Percentiles rank a stretch among this genome's conserved stretches.
Conservation (phyloP, 2,113 vertebrate genomes). For the Poecilia latipinna region DNA sequence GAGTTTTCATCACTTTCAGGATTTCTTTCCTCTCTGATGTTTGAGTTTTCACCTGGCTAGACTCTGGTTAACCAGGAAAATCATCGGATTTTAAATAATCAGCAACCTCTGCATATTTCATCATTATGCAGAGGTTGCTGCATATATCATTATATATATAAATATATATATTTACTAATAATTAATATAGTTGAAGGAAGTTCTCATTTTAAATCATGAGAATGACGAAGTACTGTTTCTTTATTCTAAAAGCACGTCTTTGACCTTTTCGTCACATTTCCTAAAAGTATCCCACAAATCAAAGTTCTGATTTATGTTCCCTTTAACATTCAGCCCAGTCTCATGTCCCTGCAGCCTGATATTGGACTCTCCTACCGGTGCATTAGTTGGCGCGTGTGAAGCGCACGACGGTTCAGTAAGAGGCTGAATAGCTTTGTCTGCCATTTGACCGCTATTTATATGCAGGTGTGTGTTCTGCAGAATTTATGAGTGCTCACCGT, state of each 20-base stretch:
- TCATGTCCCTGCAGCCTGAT: conserved; percentile 8
- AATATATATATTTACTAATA: conserved; percentile 13
- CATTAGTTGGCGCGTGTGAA: conserved; percentile 40
- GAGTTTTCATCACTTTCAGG: no score
- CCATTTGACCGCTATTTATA: conserved; percentile 58
- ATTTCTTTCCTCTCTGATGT: not conserved
- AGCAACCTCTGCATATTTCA: not conserved
- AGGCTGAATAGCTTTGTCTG: conserved; percentile 46
- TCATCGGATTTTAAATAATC: no score
- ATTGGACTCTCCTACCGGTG: not conserved
- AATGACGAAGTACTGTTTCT: not conserved
- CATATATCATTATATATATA: no score
- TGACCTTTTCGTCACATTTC: conserved; percentile 38
- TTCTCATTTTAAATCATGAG: conserved; percentile 3
- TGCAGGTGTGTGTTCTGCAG: conserved; percentile 54
- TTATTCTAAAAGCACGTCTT: conserved; percentile 4
- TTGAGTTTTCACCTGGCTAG: not conserved
- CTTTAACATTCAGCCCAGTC: conserved; percentile 26
- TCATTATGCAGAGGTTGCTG: no score
- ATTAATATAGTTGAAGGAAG: not conserved
- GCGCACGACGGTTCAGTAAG: conserved; percentile 29
- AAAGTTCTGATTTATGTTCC: conserved; percentile 33
- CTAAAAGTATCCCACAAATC: conserved; percentile 9
- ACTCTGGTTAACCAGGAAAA: no score
- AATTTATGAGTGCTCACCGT: conserved; percentile 54